Conservation (phyloP, 1,140 invertebrate genomes). For the Drosophila subobscura region DNA sequence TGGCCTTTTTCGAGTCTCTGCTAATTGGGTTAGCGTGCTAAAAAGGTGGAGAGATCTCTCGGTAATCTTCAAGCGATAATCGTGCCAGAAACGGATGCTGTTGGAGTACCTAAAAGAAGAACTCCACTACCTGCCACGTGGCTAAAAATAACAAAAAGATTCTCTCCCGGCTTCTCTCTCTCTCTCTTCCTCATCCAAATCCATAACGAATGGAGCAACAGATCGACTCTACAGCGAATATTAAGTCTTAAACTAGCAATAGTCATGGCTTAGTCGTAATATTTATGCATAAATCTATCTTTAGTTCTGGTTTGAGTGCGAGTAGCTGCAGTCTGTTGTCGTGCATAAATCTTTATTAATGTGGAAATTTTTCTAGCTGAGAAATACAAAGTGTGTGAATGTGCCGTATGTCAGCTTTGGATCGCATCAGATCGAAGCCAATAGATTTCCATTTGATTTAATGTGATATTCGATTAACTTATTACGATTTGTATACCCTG, state of each 20-base stretch:
- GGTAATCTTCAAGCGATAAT: conserved; percentile 35
- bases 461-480: too few species aligned
- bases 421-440: not conserved
- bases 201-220: not conserved
- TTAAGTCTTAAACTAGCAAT: too few species aligned
- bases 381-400: not conserved
- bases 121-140: conserved; percentile 33
- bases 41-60: conserved; percentile 22
- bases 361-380: not conserved
- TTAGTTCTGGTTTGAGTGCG: too few species aligned
- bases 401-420: too few species aligned
- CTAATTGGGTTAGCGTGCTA: conserved; percentile 60
- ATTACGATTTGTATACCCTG: too few species aligned
- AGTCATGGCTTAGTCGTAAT: too few species aligned
- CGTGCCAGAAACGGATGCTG: conserved; percentile 30
- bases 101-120: conserved; percentile 23
- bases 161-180: too few species aligned
- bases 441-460: conserved; percentile 3
- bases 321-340: too few species aligned
- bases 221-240: too few species aligned
- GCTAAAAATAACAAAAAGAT: conserved; percentile 40
- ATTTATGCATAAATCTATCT: too few species aligned
- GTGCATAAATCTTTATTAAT: conserved; percentile 8
- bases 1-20: conserved; percentile 4
- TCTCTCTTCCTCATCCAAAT: too few species aligned